These are phyloP conservation scores for mouse (Mus musculus) DNA, from an alignment of 2,113 vertebrate species.

Conservation along the genomic window DNA sequence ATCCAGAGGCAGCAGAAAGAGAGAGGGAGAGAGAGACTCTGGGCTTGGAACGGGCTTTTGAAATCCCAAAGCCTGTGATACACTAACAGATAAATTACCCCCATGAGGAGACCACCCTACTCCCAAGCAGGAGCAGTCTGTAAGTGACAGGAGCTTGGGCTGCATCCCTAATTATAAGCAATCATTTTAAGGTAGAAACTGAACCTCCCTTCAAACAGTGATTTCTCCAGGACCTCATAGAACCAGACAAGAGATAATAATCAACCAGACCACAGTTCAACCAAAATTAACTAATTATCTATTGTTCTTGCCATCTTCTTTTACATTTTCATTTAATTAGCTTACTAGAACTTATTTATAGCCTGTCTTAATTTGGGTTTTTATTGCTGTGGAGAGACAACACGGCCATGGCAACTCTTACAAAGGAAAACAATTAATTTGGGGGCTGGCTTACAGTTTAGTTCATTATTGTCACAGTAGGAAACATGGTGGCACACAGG, in stretches of 20 bases:
- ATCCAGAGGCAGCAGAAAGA: neutral
- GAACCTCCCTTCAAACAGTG: neutral
- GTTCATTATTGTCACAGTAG: neutral
- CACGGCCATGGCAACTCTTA: too few species aligned
- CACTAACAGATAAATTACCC: neutral
- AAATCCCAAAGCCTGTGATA: neutral
- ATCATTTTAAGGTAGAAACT: neutral
- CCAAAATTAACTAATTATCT: neutral
- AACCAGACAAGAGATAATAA: neutral
- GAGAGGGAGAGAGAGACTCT: neutral
- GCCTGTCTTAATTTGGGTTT: neutral
- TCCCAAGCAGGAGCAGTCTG: too few species aligned
- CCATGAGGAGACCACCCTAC: neutral
- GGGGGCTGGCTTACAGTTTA: too few species aligned
- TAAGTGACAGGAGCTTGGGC: neutral
- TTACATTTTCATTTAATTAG: neutral
- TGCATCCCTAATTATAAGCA: neutral
- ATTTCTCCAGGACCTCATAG: neutral
- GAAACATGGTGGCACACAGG: neutral
- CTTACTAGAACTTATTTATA: neutral
- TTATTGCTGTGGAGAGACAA: too few species aligned
- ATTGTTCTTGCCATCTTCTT: neutral
- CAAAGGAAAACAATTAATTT: too few species aligned
- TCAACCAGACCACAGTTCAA: neutral
- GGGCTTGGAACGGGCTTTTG: neutral